Evolutionary conservation across 1,140 invertebrate genomes (phyloP).

Genomic region (Drosophila azteca): DNA sequence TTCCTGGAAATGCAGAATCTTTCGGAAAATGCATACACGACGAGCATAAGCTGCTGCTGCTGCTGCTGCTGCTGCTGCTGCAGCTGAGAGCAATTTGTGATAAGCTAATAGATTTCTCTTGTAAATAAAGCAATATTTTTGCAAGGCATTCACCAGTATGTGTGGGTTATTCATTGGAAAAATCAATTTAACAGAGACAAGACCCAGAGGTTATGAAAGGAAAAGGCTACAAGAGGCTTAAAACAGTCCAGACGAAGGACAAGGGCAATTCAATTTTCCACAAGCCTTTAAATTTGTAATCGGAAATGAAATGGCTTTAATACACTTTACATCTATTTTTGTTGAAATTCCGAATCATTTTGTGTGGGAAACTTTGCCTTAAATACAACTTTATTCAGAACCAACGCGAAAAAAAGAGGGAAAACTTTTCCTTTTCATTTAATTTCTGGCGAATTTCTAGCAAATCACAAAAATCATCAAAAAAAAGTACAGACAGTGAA

Average conservation of each 20-base stretch:
- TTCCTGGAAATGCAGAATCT: not conserved
- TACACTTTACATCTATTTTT: too few relatives aligned
- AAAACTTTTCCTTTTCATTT: too few relatives aligned
- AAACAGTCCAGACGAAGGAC: too few relatives aligned
- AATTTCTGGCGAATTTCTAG: not conserved
- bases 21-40: not conserved
- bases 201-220: not conserved
- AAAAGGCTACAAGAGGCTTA: not conserved
- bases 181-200: conserved; percentile 24
- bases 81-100: conserved; percentile 37
- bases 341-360: too few relatives aligned
- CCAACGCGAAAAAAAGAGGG: too few relatives aligned
- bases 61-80: not conserved
- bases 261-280: too few relatives aligned
- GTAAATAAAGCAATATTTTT: conserved; percentile 26
- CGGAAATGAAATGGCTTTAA: too few relatives aligned
- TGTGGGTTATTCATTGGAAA: conserved; percentile 9
- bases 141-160: conserved; percentile 19
- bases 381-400: too few relatives aligned
- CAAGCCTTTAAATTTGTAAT: too few relatives aligned
- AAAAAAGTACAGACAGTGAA: not conserved
- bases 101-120: conserved; percentile 48
- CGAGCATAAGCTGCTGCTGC: conserved; percentile 1
- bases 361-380: too few relatives aligned
- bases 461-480: not conserved